Evolutionary conservation across 1,140 invertebrate species (phyloP), one percentile per base, ranked within the genome.

Genomic region (Meloidogyne chitwoodi): DNA sequence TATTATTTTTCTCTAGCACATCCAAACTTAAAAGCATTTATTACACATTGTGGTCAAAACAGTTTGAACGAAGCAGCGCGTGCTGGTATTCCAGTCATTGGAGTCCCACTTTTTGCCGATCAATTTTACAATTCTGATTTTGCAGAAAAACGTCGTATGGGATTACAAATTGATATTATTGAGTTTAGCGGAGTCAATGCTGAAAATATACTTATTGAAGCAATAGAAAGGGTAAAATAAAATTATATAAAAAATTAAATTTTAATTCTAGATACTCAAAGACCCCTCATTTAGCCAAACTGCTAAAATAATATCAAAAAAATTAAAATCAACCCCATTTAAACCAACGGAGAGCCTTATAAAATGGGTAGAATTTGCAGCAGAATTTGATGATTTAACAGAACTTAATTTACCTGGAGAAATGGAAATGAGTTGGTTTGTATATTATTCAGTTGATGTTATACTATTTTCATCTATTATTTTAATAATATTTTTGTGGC

Each of bases 21-120:
- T 88, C 90, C 91, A 24, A 91, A 91, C 75, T 88, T 91, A 0
- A 88, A 90, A 44, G 88, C 91, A 12, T 92, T 91, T 78, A 90
- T 92, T n/a, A 91, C 90, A 8, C 91, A 92, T 79, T 91, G 91
- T 67, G 91, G 91, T 0, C 87, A 91, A 8, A 87, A 92, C 38
- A 91, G 92, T 11, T 87, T 90, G 65, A 89, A 90, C 0, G 92
- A 93, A 80, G 90, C 90, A 0, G 85, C 91, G 2, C 89, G 91
- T 41, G 88, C 88, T 2, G 91, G 91, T 0, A 90, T 91, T 24
- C 92, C 92, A 1, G 90, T 91, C 34, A 83, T 92, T 69, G 90
- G 89, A 31, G 88, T 92, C 68, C 91, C 92, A 0, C 80, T 92
- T 31, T 90, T 91, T 76, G 89, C 88, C 0, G 92, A 93, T 78